These are phyloP conservation scores for Rhinatrema bivittatum DNA, from an alignment of 2,797 vertebrate species.

Conservation along the genomic window DNA sequence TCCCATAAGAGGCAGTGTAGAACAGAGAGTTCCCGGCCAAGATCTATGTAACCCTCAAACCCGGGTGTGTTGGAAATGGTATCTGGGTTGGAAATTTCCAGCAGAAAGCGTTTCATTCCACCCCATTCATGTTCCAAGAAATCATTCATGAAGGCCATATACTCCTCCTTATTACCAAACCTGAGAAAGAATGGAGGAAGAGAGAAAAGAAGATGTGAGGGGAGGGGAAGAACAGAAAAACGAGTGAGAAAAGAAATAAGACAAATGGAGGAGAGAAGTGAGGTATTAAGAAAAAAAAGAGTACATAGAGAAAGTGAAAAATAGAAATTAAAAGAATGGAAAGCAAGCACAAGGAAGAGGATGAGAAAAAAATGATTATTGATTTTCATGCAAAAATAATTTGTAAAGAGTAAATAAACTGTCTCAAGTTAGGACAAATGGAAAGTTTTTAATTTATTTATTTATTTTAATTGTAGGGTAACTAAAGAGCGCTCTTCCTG, in stretches of 20 bases:
- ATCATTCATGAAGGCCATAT: conserved; percentile 97
- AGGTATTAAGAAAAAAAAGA: background rate
- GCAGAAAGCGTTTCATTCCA: conserved; percentile 89
- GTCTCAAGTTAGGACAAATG: too few relatives aligned
- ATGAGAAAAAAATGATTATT: too few relatives aligned
- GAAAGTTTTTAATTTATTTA: too few relatives aligned
- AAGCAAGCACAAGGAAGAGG: too few relatives aligned
- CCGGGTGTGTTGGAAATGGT: conserved; percentile 83
- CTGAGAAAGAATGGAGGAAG: conserved; percentile 41
- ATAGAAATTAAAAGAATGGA: too few relatives aligned
- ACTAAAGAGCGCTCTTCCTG: too few relatives aligned
- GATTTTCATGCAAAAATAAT: too few relatives aligned
- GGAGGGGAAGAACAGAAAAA: conserved; percentile 3
- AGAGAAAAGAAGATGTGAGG: background rate
- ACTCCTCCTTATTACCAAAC: conserved; percentile 96
- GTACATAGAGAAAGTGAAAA: too few relatives aligned
- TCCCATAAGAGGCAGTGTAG: conserved; percentile 91
- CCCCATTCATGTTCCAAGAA: conserved; percentile 95
- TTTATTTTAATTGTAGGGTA: too few relatives aligned
- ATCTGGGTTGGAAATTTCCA: conserved; percentile 88
- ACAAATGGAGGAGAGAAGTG: background rate
- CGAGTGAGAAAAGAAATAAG: background rate
- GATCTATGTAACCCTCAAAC: conserved; percentile 90
- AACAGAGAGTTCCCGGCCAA: conserved; percentile 87
- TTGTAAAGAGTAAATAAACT: too few relatives aligned